A percentile compares a stretch with the other conserved stretches of the same genome.
These are phyloP conservation scores for Threskiornis aethiopicus DNA, from an alignment of 2,797 vertebrate genomes.

Conservation along the genomic window DNA sequence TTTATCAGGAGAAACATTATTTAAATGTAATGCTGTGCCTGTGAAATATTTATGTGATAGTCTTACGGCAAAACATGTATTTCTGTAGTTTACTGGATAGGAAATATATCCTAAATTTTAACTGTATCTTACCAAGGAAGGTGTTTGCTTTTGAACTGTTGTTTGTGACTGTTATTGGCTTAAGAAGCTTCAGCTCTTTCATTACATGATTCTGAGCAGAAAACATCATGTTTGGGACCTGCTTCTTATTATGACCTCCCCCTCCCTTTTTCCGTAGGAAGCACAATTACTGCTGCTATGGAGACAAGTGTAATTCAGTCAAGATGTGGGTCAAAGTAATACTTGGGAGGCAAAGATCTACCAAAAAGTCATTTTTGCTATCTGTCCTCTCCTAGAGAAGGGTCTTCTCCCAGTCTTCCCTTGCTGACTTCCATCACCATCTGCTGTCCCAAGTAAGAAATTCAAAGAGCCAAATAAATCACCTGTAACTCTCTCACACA, in stretches of 20 bases:
- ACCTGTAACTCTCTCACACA: not conserved
- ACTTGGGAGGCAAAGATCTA: not conserved
- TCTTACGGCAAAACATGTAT: not conserved
- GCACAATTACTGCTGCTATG: constrained; percentile 53
- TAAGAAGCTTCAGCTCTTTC: not conserved
- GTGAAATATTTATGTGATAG: not conserved
- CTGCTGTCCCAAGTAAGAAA: not conserved
- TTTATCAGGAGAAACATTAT: not conserved
- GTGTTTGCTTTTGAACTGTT: not conserved
- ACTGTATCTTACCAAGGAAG: not conserved
- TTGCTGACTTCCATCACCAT: not conserved
- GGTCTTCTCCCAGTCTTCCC: not conserved
- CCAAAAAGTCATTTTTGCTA: not conserved
- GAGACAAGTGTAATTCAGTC: constrained; percentile 48
- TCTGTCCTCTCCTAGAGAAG: not conserved
- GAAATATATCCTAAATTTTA: not conserved
- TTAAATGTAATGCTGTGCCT: not conserved
- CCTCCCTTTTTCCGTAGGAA: constrained; percentile 43
- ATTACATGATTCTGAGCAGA: not conserved
- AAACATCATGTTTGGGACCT: constrained; percentile 18
- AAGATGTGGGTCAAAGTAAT: constrained; percentile 44
- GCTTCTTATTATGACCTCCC: constrained; percentile 27
- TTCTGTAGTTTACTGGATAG: not conserved
- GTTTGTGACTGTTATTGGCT: not conserved
- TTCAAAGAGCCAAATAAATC: not conserved